These are phyloP conservation scores for Centropristis striata DNA, from an alignment of 2,113 vertebrate genomes.

Conservation along the genomic window DNA sequence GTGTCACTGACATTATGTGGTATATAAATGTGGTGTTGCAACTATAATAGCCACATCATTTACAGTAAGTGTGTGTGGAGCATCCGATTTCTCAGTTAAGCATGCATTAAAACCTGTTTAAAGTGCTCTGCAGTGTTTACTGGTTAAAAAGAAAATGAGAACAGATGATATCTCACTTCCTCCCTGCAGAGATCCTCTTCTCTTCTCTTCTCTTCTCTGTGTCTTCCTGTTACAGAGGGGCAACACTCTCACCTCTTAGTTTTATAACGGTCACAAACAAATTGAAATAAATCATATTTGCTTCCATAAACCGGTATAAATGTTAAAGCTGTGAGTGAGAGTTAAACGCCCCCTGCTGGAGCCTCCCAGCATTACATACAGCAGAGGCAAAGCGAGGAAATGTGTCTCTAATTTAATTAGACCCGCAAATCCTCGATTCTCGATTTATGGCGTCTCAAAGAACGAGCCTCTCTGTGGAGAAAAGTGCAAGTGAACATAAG, in stretches of 20 bases:
- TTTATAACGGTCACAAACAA: not conserved
- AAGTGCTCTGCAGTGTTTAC: not conserved
- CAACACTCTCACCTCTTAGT: not conserved
- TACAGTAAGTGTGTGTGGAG: not conserved
- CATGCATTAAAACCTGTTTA: not conserved
- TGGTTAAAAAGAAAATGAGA: not conserved
- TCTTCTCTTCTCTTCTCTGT: not conserved
- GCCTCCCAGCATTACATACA: not conserved
- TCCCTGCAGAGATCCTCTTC: conserved; percentile 24
- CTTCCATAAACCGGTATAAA: not conserved
- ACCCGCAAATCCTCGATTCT: not conserved
- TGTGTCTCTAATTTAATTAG: conserved; percentile 37
- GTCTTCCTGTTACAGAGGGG: conserved; percentile 45
- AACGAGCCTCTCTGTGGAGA: not conserved
- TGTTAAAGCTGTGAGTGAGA: too few species aligned
- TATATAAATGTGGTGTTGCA: not conserved
- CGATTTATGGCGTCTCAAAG: conserved; percentile 23
- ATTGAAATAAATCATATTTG: not conserved
- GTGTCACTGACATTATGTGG: conserved; percentile 9
- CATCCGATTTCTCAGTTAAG: conserved; percentile 9
- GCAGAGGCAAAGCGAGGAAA: conserved; percentile 5
- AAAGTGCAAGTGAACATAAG: not conserved
- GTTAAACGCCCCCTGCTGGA: conserved; percentile 23
- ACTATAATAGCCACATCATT: not conserved
- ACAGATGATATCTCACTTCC: conserved; percentile 71